Evolutionary conservation across 2,797 vertebrate species (phyloP).

Genomic region (Ateles fusciceps): DNA sequence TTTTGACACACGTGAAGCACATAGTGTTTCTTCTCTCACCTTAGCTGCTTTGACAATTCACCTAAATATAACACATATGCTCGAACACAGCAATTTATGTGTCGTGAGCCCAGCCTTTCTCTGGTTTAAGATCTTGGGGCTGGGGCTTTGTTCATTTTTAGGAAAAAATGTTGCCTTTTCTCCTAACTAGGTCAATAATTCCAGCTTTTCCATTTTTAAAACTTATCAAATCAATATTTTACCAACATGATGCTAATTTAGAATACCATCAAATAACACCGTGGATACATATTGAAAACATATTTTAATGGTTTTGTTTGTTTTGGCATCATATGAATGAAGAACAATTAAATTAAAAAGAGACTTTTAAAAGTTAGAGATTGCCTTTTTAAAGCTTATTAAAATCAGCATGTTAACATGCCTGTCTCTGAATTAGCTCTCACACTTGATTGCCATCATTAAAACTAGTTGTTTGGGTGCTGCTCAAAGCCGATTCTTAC

Average conservation of each 20-base stretch:
- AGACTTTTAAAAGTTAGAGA: constrained; percentile 86
- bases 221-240: constrained; percentile 61
- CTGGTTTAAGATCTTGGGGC: background rate
- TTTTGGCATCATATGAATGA: constrained; percentile 79
- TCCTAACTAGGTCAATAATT: constrained; percentile 28
- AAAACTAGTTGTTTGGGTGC: constrained; percentile 82
- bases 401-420: constrained; percentile 84
- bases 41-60: constrained; percentile 22
- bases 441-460: constrained; percentile 84
- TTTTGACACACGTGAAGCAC: background rate
- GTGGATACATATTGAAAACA: constrained; percentile 78
- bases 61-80: background rate
- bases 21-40: constrained; percentile 48
- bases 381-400: constrained; percentile 86
- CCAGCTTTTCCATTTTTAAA: constrained; percentile 67
- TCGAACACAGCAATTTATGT: background rate
- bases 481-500: constrained; percentile 66
- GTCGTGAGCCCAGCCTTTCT: constrained; percentile 6
- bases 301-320: constrained; percentile 81
- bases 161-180: background rate
- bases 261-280: constrained; percentile 75
- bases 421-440: constrained; percentile 82
- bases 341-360: constrained; percentile 82
- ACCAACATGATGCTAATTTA: constrained; percentile 73
- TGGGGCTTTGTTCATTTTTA: constrained; percentile 22